A percentile compares a stretch with the other conserved stretches of the same genome.
Evolutionary conservation across 2,888 invertebrate species (phyloP).

Genomic region (Rhyacophila evoluta): DNA sequence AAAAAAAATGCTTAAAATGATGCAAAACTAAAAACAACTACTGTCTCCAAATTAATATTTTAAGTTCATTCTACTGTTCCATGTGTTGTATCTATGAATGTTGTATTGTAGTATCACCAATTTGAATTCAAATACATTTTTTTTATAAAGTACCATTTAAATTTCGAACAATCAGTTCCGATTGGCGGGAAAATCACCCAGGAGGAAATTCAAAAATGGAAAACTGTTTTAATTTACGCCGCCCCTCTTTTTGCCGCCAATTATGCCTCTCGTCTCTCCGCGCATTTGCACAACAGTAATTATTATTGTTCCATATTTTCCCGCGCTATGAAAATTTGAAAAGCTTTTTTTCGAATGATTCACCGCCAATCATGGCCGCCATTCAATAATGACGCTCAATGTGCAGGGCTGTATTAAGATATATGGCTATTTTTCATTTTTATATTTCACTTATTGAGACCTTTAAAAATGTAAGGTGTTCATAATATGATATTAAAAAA

Average conservation of each 20-base stretch:
- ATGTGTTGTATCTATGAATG: too few relatives aligned
- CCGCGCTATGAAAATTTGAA: slow-evolving; percentile 13
- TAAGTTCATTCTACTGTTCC: too few relatives aligned
- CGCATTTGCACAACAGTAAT: slow-evolving; percentile 30
- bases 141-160: slow-evolving; percentile 28
- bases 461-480: too few relatives aligned
- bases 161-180: slow-evolving; percentile 40
- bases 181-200: slow-evolving; percentile 35
- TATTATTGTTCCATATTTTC: slow-evolving; percentile 34
- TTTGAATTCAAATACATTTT: too few relatives aligned
- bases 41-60: too few relatives aligned
- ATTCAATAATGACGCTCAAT: slow-evolving; percentile 41
- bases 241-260: slow-evolving; percentile 29
- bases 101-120: too few relatives aligned
- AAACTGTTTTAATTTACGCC: slow-evolving; percentile 45
- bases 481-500: too few relatives aligned
- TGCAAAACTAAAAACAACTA: too few relatives aligned
- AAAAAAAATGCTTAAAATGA: too few relatives aligned
- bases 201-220: slow-evolving; percentile 24
- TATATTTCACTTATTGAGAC: too few relatives aligned
- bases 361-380: slow-evolving; percentile 41
- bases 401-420: slow-evolving; percentile 9
- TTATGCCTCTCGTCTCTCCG: slow-evolving; percentile 9
- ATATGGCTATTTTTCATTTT: too few relatives aligned
- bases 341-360: slow-evolving; percentile 34